Conservation (phyloP, 2,113 vertebrate genomes). For the Epinephelus cyanopodus region DNA sequence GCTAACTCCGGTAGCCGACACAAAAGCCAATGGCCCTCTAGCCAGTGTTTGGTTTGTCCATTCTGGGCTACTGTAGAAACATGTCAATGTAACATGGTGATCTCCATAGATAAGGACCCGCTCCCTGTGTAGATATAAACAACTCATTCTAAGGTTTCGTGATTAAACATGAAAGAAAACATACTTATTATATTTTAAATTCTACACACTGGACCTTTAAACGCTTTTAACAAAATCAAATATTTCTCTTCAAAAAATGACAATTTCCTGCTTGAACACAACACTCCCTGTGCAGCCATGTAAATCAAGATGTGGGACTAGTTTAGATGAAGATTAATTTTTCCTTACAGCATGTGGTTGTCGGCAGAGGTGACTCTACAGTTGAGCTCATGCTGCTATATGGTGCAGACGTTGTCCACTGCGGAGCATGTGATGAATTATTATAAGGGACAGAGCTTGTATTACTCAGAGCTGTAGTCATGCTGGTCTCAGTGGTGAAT, state of each 20-base stretch:
- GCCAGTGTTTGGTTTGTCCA: too few relatives aligned
- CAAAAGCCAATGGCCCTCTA: too few relatives aligned
- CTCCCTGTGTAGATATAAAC: too few relatives aligned
- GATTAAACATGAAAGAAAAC: too few relatives aligned
- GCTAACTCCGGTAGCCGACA: too few relatives aligned
- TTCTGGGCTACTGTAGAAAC: too few relatives aligned
- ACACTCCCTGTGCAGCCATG: background rate
- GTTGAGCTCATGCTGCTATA: conserved; percentile 38
- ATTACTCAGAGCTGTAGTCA: conserved; percentile 33
- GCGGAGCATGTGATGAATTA: conserved; percentile 28
- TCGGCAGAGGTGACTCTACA: background rate
- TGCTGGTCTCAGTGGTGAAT: conserved; percentile 32
- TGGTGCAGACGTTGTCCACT: conserved; percentile 20
- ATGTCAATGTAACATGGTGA: too few relatives aligned
- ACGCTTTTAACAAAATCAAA: background rate
- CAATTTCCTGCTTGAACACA: background rate
- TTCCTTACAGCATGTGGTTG: conserved; percentile 63
- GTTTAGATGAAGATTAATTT: background rate
- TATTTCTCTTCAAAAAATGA: background rate
- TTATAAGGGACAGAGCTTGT: conserved; percentile 16
- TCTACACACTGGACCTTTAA: background rate
- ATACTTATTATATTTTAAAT: too few relatives aligned
- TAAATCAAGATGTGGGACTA: background rate
- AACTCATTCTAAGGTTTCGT: too few relatives aligned
- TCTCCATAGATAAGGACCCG: too few relatives aligned